Evolutionary conservation across 2,888 invertebrate species (phyloP).

Genomic region (Leucophenga montana): DNA sequence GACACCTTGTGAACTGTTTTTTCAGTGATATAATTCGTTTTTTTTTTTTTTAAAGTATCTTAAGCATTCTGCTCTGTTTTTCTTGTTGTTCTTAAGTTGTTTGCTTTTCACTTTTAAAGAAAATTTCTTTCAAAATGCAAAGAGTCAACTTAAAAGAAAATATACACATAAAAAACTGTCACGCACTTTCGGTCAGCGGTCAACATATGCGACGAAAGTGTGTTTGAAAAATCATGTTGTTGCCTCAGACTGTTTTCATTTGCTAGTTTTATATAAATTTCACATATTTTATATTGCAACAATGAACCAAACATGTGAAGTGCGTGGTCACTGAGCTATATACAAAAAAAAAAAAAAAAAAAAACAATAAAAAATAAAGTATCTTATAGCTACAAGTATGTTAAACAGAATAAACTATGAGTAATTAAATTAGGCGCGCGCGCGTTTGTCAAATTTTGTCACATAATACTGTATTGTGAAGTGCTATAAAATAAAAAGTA

Average conservation of each 20-base stretch:
- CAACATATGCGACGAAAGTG: background rate
- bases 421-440: background rate
- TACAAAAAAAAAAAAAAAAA: background rate
- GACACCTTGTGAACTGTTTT: no score
- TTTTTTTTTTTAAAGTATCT: no score
- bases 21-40: no score
- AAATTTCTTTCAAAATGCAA: no score
- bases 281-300: background rate
- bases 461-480: background rate
- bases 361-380: background rate
- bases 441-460: conserved; percentile 2
- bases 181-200: background rate
- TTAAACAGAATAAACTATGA: background rate
- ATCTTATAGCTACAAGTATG: background rate
- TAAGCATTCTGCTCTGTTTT: no score
- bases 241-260: background rate
- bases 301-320: background rate
- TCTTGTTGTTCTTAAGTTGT: no score
- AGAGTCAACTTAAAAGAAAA: no score
- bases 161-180: no score
- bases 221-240: conserved; percentile 4
- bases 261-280: background rate
- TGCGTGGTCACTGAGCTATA: background rate
- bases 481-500: no score
- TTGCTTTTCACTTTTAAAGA: no score